Evolutionary conservation across 2,888 invertebrate genomes (phyloP).

Genomic region (Anthophora plumipes): DNA sequence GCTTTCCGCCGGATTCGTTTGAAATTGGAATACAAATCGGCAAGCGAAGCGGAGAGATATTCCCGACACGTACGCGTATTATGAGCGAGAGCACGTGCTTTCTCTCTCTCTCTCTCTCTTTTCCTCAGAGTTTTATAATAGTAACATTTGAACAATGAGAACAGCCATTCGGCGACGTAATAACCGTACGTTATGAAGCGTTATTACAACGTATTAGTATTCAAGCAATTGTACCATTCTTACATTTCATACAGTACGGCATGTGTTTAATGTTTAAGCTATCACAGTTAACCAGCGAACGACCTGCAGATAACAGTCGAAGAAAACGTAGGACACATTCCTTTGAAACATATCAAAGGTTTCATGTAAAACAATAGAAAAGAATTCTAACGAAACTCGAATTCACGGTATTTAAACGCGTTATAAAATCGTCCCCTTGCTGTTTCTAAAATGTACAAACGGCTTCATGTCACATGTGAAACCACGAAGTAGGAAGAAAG

Average conservation of each 20-base stretch:
- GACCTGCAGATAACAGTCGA: background rate
- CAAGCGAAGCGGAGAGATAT: slow-evolving; percentile 30
- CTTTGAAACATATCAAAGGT: background rate
- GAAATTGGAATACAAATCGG: slow-evolving; percentile 63
- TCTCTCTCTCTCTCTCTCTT: slow-evolving; percentile 4
- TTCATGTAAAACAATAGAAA: too few relatives aligned
- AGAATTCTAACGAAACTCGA: too few relatives aligned
- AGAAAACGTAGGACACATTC: background rate
- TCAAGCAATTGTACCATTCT: slow-evolving; percentile 44
- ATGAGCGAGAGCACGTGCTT: slow-evolving; percentile 23
- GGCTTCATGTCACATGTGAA: too few relatives aligned
- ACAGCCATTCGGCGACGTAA: slow-evolving; percentile 28
- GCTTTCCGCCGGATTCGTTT: slow-evolving; percentile 53
- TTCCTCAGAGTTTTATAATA: slow-evolving; percentile 53
- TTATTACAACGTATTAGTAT: slow-evolving; percentile 61
- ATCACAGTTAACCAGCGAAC: slow-evolving; percentile 7
- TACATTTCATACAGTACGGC: slow-evolving; percentile 33
- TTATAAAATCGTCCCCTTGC: too few relatives aligned
- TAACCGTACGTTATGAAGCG: slow-evolving; percentile 54
- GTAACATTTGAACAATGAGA: slow-evolving; percentile 64
- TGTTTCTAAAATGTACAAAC: too few relatives aligned
- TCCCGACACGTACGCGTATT: slow-evolving; percentile 57
- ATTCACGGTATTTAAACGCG: too few relatives aligned
- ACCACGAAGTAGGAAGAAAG: too few relatives aligned
- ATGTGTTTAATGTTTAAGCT: slow-evolving; percentile 4